Evolutionary conservation across 2,888 invertebrate genomes (phyloP), one percentile per base, ranked within the genome.

Genomic region (Dolichomitus sp.): DNA sequence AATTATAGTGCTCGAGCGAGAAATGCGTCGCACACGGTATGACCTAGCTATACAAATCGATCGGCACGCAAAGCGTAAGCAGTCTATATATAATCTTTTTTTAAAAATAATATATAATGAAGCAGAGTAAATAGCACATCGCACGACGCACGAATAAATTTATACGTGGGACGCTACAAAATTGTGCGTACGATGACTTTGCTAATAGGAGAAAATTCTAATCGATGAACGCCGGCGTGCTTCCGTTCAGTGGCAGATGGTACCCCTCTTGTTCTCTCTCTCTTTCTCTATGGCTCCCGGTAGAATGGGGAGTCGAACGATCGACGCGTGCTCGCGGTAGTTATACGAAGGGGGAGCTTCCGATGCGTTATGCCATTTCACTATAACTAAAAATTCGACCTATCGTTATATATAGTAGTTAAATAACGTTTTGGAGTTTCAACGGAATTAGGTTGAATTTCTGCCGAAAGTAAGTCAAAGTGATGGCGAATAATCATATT

Each of bases 201-300:
- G 76, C 66, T 57, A 69, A 80, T 83, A 42, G 83, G 19, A 83
- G 45, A 80, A 77, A 83, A 73, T 80, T 83, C 48, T 83, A 80
- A 83, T 83, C 83, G 83, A 83, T 83, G 72, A 80, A 83, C 76
- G 79, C 52, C 80, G 37, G 65, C 68, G 79, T 76, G 80, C 83
- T 83, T 83, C 83, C 83, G 83, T 83, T 83, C 61, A 50, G 72
- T 80, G 83, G 83, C 83, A 83, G 83, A 83, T 83, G 83, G 83
- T 80, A 52, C 83, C 80, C 83, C 80, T 66, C 59, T 65, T 14
- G 42, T 4, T 61, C 61, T 30, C 45, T 59, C 59, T 59, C 45
- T 42, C 69, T 63, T 19, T 11, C 19, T 50, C 40, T 63, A 37
- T 37, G 45, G 68, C 63, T 70, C 63, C 70, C 54, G 72, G 69